A percentile compares a stretch with the other conserved stretches of the same genome.
Evolutionary conservation across 2,113 vertebrate species (phyloP).

Genomic region (Acinonyx jubatus): DNA sequence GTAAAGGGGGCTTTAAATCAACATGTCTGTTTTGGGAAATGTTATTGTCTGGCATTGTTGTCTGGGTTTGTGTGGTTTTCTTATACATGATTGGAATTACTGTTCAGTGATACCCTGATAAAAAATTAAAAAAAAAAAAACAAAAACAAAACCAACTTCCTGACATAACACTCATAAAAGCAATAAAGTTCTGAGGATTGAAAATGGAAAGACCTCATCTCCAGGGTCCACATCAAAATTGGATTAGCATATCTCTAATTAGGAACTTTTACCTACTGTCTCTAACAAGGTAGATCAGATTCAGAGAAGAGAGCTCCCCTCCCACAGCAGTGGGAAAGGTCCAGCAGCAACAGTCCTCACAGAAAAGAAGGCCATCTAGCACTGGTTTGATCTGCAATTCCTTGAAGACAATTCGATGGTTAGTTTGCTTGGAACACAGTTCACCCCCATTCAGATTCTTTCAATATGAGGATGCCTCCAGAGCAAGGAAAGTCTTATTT

Average conservation of each 20-base stretch:
- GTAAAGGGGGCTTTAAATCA: not conserved
- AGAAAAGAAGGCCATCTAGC: fast-evolving
- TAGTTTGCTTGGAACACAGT: not conserved
- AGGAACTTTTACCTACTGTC: not conserved
- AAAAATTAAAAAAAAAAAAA: not conserved
- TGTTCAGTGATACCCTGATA: not conserved
- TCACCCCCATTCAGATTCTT: not conserved
- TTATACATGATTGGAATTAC: not conserved
- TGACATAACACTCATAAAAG: not conserved
- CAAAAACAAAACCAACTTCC: not conserved
- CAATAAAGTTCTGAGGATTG: not conserved
- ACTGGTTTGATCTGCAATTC: fast-evolving
- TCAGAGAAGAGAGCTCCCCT: not conserved
- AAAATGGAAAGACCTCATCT: not conserved
- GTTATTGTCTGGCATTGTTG: not conserved
- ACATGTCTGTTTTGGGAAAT: not conserved
- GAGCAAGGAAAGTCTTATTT: not conserved
- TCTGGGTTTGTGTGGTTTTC: not conserved
- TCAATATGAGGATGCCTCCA: not conserved
- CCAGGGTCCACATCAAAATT: not conserved
- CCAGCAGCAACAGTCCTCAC: not conserved
- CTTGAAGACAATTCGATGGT: not conserved
- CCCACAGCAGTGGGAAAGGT: not conserved
- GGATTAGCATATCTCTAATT: not conserved
- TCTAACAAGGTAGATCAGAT: not conserved